Base-by-base conservation (phyloP, 2,113 vertebrate species). In the Prionailurus viverrinus region DNA sequence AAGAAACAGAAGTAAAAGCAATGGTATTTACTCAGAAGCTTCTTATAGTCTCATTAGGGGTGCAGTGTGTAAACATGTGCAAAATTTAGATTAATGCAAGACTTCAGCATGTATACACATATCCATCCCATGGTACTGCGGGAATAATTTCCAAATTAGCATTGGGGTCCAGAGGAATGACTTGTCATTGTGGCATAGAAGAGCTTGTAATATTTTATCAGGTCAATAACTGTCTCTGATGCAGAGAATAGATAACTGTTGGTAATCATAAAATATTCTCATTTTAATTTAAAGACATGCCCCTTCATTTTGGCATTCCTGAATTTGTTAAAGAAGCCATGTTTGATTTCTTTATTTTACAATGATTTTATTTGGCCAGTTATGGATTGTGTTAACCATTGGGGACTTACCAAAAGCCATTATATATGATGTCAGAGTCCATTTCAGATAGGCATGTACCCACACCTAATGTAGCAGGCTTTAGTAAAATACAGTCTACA, bases 281-380 rank as follows among this genome's bases (percentile, higher is more conserved):
- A 89, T 94, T 92, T 65, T 74, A 71, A 90, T 86, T 82, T 33
- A 21, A 93, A 88, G 36, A 53, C 14, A 51, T 58, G 7, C 13
- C 88, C 33, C 36, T 91, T 92, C 5, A 82, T 68, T 91, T 89
- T 87, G 19, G 5, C 61, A 79, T 94, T 61, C 5, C 19, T 85
- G n/a, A 91, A 41, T 73, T 74, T 95, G 21, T 85, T 97, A 48
- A 93, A 48, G 0, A 86, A 71, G n/a, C 5, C 4, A 15, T 69
- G 4, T 80, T 80, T 88, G 5, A 45, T 82, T 45, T 48, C 18
- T 53, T 94, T 89, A 81, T 94, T 96, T 97, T 68, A 69, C 85
- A 89, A 74, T 87, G 31, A 51, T 91, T 95, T 36, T 78, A 1
- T 55, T 48, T 83, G 41, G 29, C 0, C 41, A 61, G 13, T 94